Percentiles rank a stretch among this genome's conserved stretches.
phyloP scores from a whole-genome alignment of 2,888 invertebrate species.

The Crepidodera aurea region DNA sequence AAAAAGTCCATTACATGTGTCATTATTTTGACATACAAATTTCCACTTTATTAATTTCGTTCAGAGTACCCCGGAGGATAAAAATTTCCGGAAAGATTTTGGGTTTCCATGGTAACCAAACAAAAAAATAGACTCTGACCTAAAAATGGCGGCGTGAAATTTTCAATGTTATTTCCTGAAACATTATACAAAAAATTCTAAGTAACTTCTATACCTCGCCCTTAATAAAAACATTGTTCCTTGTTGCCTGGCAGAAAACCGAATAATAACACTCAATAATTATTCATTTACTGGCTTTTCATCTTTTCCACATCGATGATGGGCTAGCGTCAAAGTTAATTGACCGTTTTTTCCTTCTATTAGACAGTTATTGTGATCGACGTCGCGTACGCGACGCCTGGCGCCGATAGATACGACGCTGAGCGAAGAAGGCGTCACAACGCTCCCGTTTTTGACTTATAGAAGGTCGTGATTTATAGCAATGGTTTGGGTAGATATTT shows the following conservation, averaged over 20 bases:
- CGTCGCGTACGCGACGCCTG: constrained; percentile 32
- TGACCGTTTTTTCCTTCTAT: constrained; percentile 28
- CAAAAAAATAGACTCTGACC: too few species aligned
- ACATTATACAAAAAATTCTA: too few species aligned
- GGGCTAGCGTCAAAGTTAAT: constrained; percentile 20
- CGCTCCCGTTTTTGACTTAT: constrained; percentile 8
- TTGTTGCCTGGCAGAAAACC: neutral
- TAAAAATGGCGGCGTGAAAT: too few species aligned
- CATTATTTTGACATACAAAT: too few species aligned
- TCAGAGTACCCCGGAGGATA: too few species aligned
- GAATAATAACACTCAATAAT: constrained; percentile 5
- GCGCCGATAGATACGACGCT: constrained; percentile 30
- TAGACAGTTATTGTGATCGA: constrained; percentile 32
- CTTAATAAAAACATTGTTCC: too few species aligned
- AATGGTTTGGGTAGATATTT: neutral
- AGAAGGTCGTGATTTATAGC: neutral
- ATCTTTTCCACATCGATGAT: constrained; percentile 11
- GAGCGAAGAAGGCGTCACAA: neutral
- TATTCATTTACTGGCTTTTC: constrained; percentile 9
- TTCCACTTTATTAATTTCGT: too few species aligned
- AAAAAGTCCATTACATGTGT: too few species aligned
- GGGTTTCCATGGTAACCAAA: too few species aligned
- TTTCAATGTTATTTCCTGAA: too few species aligned
- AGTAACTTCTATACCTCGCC: too few species aligned
- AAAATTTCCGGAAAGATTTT: too few species aligned